Percentiles rank a stretch among this genome's conserved stretches.
These are phyloP conservation scores for Cephus sareptanus DNA, from an alignment of 2,888 invertebrate species.

Conservation along the genomic window DNA sequence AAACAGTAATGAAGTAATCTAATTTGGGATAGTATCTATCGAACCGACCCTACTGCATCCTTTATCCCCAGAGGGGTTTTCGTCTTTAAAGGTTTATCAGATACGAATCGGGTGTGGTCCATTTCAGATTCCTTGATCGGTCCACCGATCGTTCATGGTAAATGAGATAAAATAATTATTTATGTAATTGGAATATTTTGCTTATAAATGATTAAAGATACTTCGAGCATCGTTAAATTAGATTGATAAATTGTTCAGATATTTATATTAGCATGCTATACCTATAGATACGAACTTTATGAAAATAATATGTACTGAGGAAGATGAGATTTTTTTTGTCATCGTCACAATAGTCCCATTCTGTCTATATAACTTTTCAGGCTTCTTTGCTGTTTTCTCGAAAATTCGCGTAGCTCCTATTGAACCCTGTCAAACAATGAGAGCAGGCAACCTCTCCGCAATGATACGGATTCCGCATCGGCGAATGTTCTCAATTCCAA, in stretches of 20 bases:
- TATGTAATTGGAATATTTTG: background rate
- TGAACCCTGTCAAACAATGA: background rate
- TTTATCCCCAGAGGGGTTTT: background rate
- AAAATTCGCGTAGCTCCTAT: background rate
- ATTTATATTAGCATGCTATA: background rate
- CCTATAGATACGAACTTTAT: background rate
- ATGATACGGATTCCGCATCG: too few relatives aligned
- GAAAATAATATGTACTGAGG: background rate
- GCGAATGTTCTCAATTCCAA: too few relatives aligned
- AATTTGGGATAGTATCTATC: background rate
- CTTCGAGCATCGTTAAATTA: background rate
- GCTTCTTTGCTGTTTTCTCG: background rate
- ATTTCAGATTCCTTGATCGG: background rate
- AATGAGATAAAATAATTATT: background rate
- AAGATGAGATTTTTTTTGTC: background rate
- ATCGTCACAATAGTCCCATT: background rate
- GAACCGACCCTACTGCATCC: background rate
- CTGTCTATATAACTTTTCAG: background rate
- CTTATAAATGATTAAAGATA: background rate
- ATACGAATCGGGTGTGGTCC: background rate
- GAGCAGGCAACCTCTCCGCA: background rate
- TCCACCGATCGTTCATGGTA: background rate
- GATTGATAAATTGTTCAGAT: background rate
- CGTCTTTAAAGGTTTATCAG: background rate
- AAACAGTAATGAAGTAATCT: background rate